Evolutionary conservation across 2,113 vertebrate species (phyloP), one percentile per base, ranked within the genome.

Genomic region (Albula goreensis): DNA sequence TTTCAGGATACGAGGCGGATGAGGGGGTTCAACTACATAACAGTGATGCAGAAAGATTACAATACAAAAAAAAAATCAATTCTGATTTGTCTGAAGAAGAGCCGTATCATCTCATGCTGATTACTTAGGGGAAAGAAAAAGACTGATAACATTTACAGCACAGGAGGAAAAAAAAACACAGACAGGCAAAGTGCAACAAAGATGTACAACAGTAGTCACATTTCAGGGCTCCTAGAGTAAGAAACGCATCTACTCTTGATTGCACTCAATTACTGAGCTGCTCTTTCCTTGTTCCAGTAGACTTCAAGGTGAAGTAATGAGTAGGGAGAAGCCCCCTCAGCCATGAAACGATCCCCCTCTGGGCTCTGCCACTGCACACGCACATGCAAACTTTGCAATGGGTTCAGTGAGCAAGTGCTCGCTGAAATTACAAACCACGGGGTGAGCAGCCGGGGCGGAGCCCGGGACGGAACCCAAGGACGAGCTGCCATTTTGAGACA

Each of bases 181-280:
- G 22, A 74, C 9, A 66, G 60, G 7, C 17, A 74, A 9, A 22
- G 17, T 31, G 22, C 22, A 31, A 74, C 9, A 22, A 74, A 74
- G 70, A 74, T 10, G n/a, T 74, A 74, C 60, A 74, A 31, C 70
- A 31, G 3, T 74, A 10, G 22, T 74, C 10, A n/a, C n/a, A 31
- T 74, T 74, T 31, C 11, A 41, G n/a, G 70, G 5, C n/a, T 74
- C 22, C 70, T 25, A n/a, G 8, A 74, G 52, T 51, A 80, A 88
- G 74, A 2, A 85, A 86, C 90, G 88, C 66, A 78, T 89, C 92
- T 93, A 88, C 89, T 86, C 85, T 89, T 93, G 87, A 91, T 90
- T 90, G 91, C 89, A 89, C 92, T 91, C 90, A 90, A 93, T 93
- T 93, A 94, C 0, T 2, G n/a, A 12, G 87, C 79, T 89, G 91